Percentiles rank a stretch among this genome's conserved stretches.
Evolutionary conservation across 37 sponge, comb jelly and placozoan genomes (phyloP).

Genomic region (Mnemiopsis leidyi): DNA sequence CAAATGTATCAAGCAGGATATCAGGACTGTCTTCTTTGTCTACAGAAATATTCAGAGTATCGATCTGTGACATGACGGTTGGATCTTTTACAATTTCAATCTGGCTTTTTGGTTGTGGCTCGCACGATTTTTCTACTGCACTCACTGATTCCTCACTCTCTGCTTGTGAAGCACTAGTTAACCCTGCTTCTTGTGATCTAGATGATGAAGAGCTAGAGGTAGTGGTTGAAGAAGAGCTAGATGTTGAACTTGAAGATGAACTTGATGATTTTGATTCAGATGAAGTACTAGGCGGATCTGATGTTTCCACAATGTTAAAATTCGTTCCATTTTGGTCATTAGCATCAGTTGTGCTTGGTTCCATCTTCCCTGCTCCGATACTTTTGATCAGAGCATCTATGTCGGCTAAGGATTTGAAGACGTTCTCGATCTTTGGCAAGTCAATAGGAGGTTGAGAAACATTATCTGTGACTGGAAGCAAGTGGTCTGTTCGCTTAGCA

Average conservation of each 20-base stretch:
- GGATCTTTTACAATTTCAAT: neutral
- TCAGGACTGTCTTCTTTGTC: neutral
- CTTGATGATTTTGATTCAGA: neutral
- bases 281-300: neutral
- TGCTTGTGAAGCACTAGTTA: neutral
- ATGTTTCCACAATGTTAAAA: too few species aligned
- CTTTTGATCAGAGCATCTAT: constrained; percentile 7
- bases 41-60: too few species aligned
- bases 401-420: constrained; percentile 28
- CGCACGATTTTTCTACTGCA: neutral
- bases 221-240: neutral
- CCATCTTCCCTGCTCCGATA: neutral
- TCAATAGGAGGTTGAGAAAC: neutral
- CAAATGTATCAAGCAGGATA: constrained; percentile 18
- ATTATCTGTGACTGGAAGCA: neutral
- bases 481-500: neutral
- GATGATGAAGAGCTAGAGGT: neutral
- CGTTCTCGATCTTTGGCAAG: neutral
- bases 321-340: neutral
- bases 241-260: neutral
- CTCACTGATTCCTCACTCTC: neutral
- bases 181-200: neutral
- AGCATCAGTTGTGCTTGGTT: neutral
- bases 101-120: neutral
- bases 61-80: neutral